Base-by-base conservation (phyloP, 2,888 invertebrate genomes). In the Hyppa rectilinea region DNA sequence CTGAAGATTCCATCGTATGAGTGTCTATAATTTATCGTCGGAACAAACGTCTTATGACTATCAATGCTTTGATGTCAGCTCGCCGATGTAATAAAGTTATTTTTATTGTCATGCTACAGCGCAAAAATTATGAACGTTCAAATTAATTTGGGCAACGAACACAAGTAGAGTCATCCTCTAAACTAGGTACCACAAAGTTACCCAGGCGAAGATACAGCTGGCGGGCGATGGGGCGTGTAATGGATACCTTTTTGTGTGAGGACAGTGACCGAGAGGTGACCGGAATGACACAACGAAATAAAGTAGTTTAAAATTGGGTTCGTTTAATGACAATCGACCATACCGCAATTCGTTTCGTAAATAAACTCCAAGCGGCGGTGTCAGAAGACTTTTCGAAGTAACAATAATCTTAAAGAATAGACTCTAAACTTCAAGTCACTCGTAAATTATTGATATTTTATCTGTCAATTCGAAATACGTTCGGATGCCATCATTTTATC, bases 201-300 rank as follows among this genome's bases (percentile, higher is more conserved):
- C 14, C 36, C 73, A 65, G 53, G 47, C 62, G 52, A 65, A 53
- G 63, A 61, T 61, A 76, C 74, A 64, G 55, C 63, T 78, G 68
- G 65, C 55, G 45, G 53, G 62, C 82, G 50, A 60, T 67, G 71
- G 52, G 55, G 73, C 85, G 82, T 79, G 77, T 73, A 79, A 83
- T 82, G 65, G 61, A 68, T 47, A 65, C 12, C 38, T 80, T 70
- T 80, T 82, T 79, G 60, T 68, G 26, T 53, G 43, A 59, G 79
- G 65, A 52, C 82, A 80, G 47, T 82, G 79, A 82, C 79, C 74
- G 80, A 61, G 80, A 61, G 20, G 17, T 43, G 65, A 65, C 64
- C 61, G 53, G 52, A 78, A 63, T 82, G 74, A 78, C 66, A 72
- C 73, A 49, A 68, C 61, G 29, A 63, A 68, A 71, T 81, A 55